These are phyloP conservation scores for Caenorhabditis imperialis DNA, from an alignment of 2,888 invertebrate species.

Conservation along the genomic window DNA sequence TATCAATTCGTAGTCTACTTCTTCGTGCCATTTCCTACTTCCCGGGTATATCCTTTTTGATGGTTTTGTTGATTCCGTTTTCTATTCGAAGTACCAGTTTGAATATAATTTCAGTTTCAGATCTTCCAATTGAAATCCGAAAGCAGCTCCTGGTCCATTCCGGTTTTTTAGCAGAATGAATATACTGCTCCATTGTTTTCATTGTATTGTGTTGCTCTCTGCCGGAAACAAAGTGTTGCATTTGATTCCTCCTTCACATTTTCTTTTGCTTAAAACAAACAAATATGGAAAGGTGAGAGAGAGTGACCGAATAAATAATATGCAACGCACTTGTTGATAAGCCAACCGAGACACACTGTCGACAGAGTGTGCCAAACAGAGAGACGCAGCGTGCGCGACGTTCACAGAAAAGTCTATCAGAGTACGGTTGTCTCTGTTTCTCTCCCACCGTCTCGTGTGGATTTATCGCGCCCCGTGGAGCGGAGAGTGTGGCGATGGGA, in stretches of 20 bases:
- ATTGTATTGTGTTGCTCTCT: conserved; percentile 1
- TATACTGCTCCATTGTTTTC: neutral
- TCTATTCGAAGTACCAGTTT: too few species aligned
- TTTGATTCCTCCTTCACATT: conserved; percentile 20
- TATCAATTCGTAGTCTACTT: conserved; percentile 33
- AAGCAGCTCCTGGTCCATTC: too few species aligned
- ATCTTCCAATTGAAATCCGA: too few species aligned
- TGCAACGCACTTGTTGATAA: conserved; percentile 4
- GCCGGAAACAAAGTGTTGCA: conserved; percentile 41
- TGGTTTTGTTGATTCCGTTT: too few species aligned
- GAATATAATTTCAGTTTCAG: too few species aligned
- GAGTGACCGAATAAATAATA: conserved; percentile 37
- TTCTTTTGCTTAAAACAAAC: conserved; percentile 16
- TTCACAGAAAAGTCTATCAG: conserved; percentile 42
- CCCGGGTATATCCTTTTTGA: neutral
- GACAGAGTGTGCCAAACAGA: neutral
- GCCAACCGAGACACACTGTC: neutral
- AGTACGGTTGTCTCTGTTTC: conserved; percentile 14
- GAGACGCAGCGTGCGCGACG: conserved; percentile 21
- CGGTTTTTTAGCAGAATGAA: neutral
- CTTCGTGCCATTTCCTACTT: conserved; percentile 25
- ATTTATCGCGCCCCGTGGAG: conserved; percentile 44
- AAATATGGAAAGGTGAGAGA: conserved; percentile 1
- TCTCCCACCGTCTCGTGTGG: conserved; percentile 28
- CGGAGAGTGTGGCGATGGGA: conserved; percentile 12